phyloP scores from a whole-genome alignment of 1,140 invertebrate genomes.

The Diprion similis region DNA sequence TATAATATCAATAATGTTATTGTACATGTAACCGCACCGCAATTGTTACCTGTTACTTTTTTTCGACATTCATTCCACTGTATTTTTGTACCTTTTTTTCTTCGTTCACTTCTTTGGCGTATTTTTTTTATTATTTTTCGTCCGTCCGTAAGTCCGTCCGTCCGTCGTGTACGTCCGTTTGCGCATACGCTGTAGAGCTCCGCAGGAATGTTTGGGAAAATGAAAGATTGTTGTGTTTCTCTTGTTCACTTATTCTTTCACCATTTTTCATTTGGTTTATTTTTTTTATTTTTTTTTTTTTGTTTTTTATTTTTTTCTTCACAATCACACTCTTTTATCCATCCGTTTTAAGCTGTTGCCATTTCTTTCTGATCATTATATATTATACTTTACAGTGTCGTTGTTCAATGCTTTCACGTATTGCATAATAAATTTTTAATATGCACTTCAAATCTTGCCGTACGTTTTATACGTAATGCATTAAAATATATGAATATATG shows the following conservation, averaged over 20 bases:
- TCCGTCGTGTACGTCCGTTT: slow-evolving; percentile 6
- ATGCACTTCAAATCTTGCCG: no score
- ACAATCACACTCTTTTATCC: background rate
- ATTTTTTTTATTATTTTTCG: background rate
- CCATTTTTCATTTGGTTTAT: background rate
- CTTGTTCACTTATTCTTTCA: no score
- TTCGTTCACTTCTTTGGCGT: background rate
- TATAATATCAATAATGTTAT: background rate
- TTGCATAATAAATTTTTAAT: background rate
- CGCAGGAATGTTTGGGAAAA: no score
- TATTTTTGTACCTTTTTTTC: background rate
- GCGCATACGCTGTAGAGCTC: background rate
- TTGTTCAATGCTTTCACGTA: background rate
- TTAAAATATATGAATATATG: no score
- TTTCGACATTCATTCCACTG: background rate
- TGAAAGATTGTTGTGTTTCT: no score
- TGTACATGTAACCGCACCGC: background rate
- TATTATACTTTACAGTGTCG: background rate
- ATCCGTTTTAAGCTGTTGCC: background rate
- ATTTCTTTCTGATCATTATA: background rate
- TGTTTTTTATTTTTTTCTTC: background rate
- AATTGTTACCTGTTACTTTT: background rate
- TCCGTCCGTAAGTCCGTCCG: slow-evolving; percentile 5
- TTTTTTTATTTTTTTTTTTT: no score
- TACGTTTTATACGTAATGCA: no score